These are phyloP conservation scores for Microtus oregoni DNA, from an alignment of 2,113 vertebrate species.

Conservation along the genomic window DNA sequence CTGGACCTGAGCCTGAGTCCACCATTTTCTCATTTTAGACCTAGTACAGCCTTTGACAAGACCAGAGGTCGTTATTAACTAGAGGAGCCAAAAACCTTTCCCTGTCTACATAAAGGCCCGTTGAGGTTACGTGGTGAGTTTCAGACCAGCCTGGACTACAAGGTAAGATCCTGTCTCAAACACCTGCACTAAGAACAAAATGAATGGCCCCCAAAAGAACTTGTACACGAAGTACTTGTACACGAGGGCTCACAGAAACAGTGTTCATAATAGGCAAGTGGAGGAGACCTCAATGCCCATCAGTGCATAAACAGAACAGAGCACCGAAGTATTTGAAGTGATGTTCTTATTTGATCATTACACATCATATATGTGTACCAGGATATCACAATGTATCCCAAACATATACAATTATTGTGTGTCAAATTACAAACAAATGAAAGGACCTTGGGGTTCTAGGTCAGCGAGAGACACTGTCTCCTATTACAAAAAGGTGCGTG, in stretches of 20 bases:
- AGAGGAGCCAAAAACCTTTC: background rate
- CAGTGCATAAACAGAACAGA: background rate
- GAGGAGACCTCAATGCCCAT: background rate
- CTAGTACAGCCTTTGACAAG: background rate
- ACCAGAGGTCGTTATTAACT: slow-evolving; percentile 29
- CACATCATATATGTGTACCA: background rate
- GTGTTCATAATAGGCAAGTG: background rate
- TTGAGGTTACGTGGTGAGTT: no score
- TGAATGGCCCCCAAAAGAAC: background rate
- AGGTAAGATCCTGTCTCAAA: background rate
- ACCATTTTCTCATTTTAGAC: background rate
- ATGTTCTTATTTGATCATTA: background rate
- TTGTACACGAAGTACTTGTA: background rate
- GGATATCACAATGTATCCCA: background rate
- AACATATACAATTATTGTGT: background rate
- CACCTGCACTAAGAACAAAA: background rate
- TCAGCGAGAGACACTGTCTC: background rate
- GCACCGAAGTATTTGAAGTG: background rate
- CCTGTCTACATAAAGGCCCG: background rate
- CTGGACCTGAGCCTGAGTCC: background rate
- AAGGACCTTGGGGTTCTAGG: background rate
- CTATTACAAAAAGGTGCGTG: background rate
- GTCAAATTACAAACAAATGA: background rate
- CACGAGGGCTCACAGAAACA: background rate
- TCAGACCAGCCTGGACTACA: background rate